A percentile compares a stretch with the other conserved stretches of the same genome.
Conservation (phyloP, 2,888 invertebrate species). For the Ectropis crepuscularia region DNA sequence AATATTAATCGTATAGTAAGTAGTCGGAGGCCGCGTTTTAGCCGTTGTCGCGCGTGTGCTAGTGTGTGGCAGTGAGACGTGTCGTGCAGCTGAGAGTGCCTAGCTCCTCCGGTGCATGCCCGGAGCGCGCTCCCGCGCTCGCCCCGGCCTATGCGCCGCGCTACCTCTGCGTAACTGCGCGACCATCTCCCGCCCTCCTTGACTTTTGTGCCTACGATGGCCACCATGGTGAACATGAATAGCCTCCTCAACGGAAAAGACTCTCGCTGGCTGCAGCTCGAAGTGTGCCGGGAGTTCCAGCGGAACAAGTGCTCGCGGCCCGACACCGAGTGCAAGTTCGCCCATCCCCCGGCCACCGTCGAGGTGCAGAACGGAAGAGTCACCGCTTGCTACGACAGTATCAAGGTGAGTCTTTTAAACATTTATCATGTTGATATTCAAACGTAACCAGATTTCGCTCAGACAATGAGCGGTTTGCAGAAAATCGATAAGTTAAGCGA, state of each 20-base stretch:
- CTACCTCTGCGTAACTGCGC: slow-evolving; percentile 78
- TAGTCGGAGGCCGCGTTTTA: slow-evolving; percentile 58
- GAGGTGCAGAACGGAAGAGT: slow-evolving; percentile 99
- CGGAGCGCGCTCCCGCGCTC: slow-evolving; percentile 78
- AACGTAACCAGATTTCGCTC: slow-evolving; percentile 10
- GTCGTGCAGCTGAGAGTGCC: slow-evolving; percentile 54
- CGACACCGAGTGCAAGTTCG: slow-evolving; percentile 99
- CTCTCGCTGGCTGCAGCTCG: slow-evolving; percentile 99
- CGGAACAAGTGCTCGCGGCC: slow-evolving; percentile 99
- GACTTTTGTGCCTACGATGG: slow-evolving; percentile 81
- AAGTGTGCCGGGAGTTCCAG: slow-evolving; percentile 99
- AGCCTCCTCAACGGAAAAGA: slow-evolving; percentile 99
- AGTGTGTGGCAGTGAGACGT: slow-evolving; percentile 69
- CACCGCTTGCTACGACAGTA: slow-evolving; percentile 99
- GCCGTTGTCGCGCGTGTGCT: slow-evolving; percentile 56
- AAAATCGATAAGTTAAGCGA: slow-evolving; percentile 29
- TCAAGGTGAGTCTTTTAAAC: slow-evolving; percentile 92
- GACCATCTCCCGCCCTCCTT: slow-evolving; percentile 64
- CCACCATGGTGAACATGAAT: slow-evolving; percentile 98
- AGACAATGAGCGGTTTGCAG: background rate
- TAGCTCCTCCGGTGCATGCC: slow-evolving; percentile 68
- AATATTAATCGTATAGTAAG: slow-evolving; percentile 76
- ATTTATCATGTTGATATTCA: slow-evolving; percentile 1
- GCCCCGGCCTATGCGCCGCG: slow-evolving; percentile 80
- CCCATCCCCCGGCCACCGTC: slow-evolving; percentile 99